phyloP scores from a whole-genome alignment of 2,113 vertebrate species.

The Anser cygnoides region DNA sequence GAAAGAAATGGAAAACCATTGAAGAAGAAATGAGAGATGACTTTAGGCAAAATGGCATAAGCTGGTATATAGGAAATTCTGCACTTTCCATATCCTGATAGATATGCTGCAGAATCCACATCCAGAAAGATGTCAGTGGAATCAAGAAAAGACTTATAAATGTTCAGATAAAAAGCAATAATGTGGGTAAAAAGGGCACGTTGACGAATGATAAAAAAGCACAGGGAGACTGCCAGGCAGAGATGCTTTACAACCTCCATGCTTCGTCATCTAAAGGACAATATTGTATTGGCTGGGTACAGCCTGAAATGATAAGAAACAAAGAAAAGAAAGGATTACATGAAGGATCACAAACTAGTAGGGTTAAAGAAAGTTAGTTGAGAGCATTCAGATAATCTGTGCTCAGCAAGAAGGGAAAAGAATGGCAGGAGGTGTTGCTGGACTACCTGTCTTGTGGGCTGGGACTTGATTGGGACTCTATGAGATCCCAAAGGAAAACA shows the following conservation, averaged over 20 bases:
- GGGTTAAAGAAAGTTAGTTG: background rate
- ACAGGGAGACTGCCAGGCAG: background rate
- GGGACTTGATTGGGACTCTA: background rate
- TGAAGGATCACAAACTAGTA: background rate
- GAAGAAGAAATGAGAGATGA: background rate
- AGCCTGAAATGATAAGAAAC: background rate
- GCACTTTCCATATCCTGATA: background rate
- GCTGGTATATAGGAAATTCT: background rate
- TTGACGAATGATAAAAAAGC: background rate
- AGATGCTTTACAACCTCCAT: background rate
- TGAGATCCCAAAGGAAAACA: background rate
- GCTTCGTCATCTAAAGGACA: background rate
- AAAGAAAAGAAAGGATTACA: background rate
- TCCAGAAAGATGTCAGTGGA: background rate
- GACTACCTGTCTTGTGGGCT: background rate
- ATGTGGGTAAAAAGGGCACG: background rate
- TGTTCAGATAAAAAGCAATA: background rate
- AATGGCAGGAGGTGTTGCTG: background rate
- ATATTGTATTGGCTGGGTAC: background rate
- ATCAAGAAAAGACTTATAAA: background rate
- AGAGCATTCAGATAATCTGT: background rate
- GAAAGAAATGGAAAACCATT: background rate
- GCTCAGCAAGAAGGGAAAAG: background rate
- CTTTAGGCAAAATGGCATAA: background rate
- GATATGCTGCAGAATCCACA: background rate